Evolutionary conservation across 2,888 invertebrate species (phyloP), one percentile per base, ranked within the genome.

Genomic region (Anthoptus insignis): DNA sequence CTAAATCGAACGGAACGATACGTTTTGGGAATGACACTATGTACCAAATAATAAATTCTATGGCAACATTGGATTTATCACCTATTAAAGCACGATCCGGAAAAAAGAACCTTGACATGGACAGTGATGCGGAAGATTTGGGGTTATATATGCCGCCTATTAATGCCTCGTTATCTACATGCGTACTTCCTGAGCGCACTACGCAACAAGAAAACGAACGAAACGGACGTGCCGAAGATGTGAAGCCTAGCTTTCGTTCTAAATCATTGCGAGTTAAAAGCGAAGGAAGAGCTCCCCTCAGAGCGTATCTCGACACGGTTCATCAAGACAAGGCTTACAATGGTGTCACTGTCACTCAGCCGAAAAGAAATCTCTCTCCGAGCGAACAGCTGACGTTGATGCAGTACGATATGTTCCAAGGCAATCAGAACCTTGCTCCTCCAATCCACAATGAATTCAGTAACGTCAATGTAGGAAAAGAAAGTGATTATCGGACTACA

Each of bases 241-340:
- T 73, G 69, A 92, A 87, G 78, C 91, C 92, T 75, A 91, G 86
- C 81, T 92, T 92, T 86, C 92, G 93, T 73, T 93, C 93, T 67
- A 93, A 93, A 84, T 93, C 93, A 65, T 82, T 93, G 70, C 88
- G 93, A 84, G 89, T 93, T 42, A 93, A 93, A 83, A 93, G 91
- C 77, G 93, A 93, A 85, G 91, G 91, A 69, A 85, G 93, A 79
- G 84, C 87, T 37, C 92, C 93, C 59, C 84, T 93, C 67, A 82
- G 87, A 71, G 80, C 87, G 68, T 93, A 91, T 79, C 84, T 93
- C 39, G 88, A 92, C 53, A 80, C 80, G 1, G 77, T 81, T 64
- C 82, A 86, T 71, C 56, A 63, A 61, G 84, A 86, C 60, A 82
- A 82, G 66, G 76, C 78, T 39, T 83, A 86, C 73, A 88, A 89